Conservation (phyloP, 2,113 vertebrate species). For the Panurus biarmicus region DNA sequence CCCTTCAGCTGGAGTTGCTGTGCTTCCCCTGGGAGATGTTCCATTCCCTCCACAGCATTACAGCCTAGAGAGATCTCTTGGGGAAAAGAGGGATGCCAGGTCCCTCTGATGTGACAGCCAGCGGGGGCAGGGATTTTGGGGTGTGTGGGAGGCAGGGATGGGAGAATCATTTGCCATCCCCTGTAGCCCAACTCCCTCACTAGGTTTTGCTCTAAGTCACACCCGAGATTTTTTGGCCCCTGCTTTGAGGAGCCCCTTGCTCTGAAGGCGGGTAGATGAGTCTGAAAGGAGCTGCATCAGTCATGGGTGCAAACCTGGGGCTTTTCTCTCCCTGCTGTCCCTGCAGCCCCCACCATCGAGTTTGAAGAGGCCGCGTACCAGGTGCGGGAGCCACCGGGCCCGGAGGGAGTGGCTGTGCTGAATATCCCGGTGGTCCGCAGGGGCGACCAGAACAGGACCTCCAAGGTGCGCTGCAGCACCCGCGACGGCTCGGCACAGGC, state of each 20-base stretch:
- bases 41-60: background rate
- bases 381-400: constrained; percentile 86
- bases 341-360: constrained; percentile 84
- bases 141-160: background rate
- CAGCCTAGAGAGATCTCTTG: background rate
- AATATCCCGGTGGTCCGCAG: constrained; percentile 84
- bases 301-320: background rate
- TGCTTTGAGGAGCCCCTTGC: background rate
- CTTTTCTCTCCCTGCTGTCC: background rate
- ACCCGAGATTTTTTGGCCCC: background rate
- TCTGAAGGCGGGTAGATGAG: background rate
- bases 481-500: constrained; percentile 95
- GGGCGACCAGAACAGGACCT: constrained; percentile 92
- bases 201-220: background rate
- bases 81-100: background rate
- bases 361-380: constrained; percentile 89
- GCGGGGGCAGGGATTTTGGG: background rate
- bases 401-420: constrained; percentile 80
- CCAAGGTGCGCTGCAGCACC: constrained; percentile 94
- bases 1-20: background rate
- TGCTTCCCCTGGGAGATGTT: background rate
- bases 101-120: background rate
- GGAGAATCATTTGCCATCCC: background rate
- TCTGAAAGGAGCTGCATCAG: background rate
- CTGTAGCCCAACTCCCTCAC: background rate